These are phyloP conservation scores for Dexiosoma caninum DNA, from an alignment of 2,888 invertebrate species.

Conservation along the genomic window DNA sequence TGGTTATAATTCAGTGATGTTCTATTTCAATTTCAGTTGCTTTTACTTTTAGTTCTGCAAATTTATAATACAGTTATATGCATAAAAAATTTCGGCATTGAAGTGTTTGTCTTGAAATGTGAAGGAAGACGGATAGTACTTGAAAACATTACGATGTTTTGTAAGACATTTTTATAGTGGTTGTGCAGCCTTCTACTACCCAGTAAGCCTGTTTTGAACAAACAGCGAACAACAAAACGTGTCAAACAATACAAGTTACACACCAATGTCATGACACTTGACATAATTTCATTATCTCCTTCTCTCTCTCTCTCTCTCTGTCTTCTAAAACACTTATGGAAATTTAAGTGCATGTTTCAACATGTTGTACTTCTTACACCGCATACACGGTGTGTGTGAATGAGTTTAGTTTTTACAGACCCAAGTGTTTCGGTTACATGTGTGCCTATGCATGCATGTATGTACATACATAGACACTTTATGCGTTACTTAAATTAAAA, in stretches of 20 bases:
- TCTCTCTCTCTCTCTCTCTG: too few relatives aligned
- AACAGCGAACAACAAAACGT: slow-evolving; percentile 2
- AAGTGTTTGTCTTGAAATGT: too few relatives aligned
- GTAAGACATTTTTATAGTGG: too few relatives aligned
- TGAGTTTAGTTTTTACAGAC: too few relatives aligned
- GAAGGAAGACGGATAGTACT: too few relatives aligned
- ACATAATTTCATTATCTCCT: slow-evolving; percentile 65
- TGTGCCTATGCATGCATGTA: neutral
- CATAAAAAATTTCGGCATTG: too few relatives aligned
- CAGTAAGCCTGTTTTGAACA: neutral
- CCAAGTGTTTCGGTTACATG: neutral
- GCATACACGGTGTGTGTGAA: neutral
- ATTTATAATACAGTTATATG: too few relatives aligned
- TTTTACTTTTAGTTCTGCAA: too few relatives aligned
- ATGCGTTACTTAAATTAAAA: slow-evolving; percentile 11
- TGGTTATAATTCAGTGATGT: too few relatives aligned
- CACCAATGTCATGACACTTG: slow-evolving; percentile 61
- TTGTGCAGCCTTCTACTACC: too few relatives aligned
- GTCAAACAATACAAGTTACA: slow-evolving; percentile 15
- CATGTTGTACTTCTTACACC: neutral
- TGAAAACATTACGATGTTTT: too few relatives aligned
- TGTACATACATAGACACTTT: neutral
- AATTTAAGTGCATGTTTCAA: slow-evolving; percentile 44
- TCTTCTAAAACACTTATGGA: slow-evolving; percentile 54
- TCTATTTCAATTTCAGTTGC: too few relatives aligned